A percentile compares a stretch with the other conserved stretches of the same genome.
Conservation (phyloP, 2,113 vertebrate genomes). For the Trinectes maculatus region DNA sequence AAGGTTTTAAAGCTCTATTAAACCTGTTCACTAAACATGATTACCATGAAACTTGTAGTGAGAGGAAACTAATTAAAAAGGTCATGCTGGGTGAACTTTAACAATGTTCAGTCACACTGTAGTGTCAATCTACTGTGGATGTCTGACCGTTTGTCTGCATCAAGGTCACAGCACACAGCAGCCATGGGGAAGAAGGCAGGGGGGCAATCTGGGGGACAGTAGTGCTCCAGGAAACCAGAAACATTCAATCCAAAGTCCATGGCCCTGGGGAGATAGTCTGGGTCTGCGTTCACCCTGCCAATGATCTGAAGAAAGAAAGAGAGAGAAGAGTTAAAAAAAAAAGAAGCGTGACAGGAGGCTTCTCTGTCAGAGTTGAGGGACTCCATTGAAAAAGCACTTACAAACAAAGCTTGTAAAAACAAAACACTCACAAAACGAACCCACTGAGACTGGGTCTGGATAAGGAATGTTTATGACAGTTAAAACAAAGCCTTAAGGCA, state of each 20-base stretch:
- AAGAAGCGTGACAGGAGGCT: conserved; percentile 2
- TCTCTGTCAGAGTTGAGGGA: not conserved
- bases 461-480: too few species aligned
- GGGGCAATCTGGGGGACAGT: conserved; percentile 89
- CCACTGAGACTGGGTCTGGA: too few species aligned
- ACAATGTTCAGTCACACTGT: not conserved
- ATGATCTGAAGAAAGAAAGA: conserved; percentile 85
- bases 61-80: too few species aligned
- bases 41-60: too few species aligned
- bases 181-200: conserved; percentile 93
- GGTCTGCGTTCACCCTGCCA: conserved; percentile 95
- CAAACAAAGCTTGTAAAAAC: too few species aligned
- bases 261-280: conserved; percentile 94
- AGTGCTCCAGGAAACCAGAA: conserved; percentile 93
- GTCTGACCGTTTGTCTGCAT: conserved; percentile 93
- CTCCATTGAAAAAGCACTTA: conserved; percentile 31
- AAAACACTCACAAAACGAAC: too few species aligned
- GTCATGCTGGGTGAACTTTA: not conserved
- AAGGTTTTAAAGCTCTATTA: too few species aligned
- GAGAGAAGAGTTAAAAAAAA: conserved; percentile 14
- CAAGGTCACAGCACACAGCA: conserved; percentile 93
- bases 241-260: conserved; percentile 94
- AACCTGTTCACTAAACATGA: too few species aligned
- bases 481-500: too few species aligned
- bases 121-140: conserved; percentile 2